Percentiles rank a stretch among this genome's conserved stretches.
Conservation (phyloP, 1,140 invertebrate species). For the Drosophila truncata region DNA sequence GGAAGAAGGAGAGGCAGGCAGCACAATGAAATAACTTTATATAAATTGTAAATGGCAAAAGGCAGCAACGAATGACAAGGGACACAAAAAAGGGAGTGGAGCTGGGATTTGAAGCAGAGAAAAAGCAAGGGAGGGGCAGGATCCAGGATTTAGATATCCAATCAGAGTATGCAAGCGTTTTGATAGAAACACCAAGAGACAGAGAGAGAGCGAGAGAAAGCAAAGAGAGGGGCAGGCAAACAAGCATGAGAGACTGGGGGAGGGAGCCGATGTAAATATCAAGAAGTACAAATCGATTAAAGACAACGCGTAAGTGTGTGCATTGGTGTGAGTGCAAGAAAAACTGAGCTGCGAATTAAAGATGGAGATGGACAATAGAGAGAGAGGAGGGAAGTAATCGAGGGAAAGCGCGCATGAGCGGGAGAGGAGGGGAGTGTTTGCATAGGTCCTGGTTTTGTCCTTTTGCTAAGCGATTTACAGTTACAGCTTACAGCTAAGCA, state of each 20-base stretch:
- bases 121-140: slow-evolving; percentile 46
- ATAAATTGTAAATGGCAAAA: slow-evolving; percentile 75
- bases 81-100: slow-evolving; percentile 68
- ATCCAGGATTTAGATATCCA: slow-evolving; percentile 82
- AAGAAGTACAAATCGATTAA: slow-evolving; percentile 84
- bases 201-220: slow-evolving; percentile 12
- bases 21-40: slow-evolving; percentile 80
- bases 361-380: slow-evolving; percentile 34
- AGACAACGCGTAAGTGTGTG: slow-evolving; percentile 68
- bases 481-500: slow-evolving; percentile 61
- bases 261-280: slow-evolving; percentile 71
- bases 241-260: slow-evolving; percentile 23
- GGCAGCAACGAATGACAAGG: slow-evolving; percentile 41
- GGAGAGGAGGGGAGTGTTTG: slow-evolving; percentile 63
- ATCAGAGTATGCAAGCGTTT: slow-evolving; percentile 75
- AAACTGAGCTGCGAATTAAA: slow-evolving; percentile 59
- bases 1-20: slow-evolving; percentile 6
- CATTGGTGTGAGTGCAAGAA: slow-evolving; percentile 38
- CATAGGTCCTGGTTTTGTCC: slow-evolving; percentile 72
- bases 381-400: slow-evolving; percentile 19
- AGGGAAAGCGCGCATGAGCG: slow-evolving; percentile 55
- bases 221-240: slow-evolving; percentile 3
- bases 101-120: slow-evolving; percentile 44
- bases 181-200: slow-evolving; percentile 61
- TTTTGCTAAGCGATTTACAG: slow-evolving; percentile 72